Evolutionary conservation across 2,888 invertebrate species (phyloP).

Genomic region (Campaea margaritaria): DNA sequence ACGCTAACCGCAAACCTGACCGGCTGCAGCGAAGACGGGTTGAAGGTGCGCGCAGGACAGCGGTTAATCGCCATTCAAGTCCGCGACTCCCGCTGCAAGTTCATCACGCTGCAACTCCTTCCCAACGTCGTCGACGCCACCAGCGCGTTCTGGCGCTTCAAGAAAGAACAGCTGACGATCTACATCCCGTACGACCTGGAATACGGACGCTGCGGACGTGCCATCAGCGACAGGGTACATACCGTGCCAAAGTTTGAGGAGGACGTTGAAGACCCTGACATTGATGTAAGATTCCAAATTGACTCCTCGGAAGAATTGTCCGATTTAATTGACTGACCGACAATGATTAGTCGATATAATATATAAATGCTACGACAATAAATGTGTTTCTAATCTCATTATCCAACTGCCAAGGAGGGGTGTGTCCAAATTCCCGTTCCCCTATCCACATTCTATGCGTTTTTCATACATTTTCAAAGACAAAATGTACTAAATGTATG

Average conservation of each 20-base stretch:
- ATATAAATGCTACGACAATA: too few species aligned
- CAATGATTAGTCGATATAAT: too few species aligned
- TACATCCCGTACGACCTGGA: conserved; percentile 1
- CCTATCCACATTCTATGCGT: too few species aligned
- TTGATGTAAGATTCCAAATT: background rate
- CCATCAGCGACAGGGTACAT: background rate
- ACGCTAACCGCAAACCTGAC: conserved; percentile 5
- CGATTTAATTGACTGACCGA: too few species aligned
- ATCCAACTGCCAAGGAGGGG: too few species aligned
- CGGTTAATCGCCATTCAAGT: conserved; percentile 5
- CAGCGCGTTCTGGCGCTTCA: conserved; percentile 12
- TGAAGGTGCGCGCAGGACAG: conserved; percentile 8
- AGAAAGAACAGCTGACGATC: conserved; percentile 5
- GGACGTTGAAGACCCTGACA: background rate
- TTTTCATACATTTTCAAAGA: too few species aligned
- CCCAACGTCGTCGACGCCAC: conserved; percentile 4
- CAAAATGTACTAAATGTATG: too few species aligned
- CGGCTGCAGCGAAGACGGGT: conserved; percentile 4
- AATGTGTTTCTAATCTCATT: too few species aligned
- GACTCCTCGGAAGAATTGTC: too few species aligned
- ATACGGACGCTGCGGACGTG: conserved; percentile 3
- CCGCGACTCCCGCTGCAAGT: background rate
- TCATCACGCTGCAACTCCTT: background rate
- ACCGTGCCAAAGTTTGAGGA: conserved; percentile 1
- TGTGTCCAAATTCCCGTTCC: too few species aligned